Conservation (phyloP, 1,140 invertebrate genomes). For the Metopolophium dirhodum region DNA sequence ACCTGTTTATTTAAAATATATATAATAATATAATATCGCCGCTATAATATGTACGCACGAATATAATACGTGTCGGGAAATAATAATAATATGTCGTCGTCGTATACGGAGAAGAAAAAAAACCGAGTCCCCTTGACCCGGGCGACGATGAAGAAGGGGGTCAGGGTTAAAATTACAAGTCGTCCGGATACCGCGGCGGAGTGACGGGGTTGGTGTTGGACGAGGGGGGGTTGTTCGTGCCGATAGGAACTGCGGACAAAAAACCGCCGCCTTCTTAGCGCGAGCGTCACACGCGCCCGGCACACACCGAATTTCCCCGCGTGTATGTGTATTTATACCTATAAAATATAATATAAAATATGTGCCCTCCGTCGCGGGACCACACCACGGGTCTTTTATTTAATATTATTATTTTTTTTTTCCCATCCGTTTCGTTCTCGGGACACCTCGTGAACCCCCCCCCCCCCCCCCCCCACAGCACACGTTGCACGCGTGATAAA, state of each 20-base stretch:
- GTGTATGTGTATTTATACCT: not conserved
- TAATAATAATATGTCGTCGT: constrained; percentile 7
- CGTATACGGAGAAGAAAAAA: not conserved
- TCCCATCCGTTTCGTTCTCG: not conserved
- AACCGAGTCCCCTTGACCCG: constrained; percentile 1
- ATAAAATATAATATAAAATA: not conserved
- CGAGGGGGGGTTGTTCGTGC: not conserved
- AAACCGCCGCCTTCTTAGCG: not conserved
- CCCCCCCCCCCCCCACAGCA: not conserved
- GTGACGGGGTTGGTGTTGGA: not conserved
- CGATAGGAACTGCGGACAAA: not conserved
- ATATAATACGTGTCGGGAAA: constrained; percentile 42
- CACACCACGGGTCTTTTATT: not conserved
- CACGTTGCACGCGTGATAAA: not conserved
- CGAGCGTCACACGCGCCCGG: constrained; percentile 50
- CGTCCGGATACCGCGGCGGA: not conserved
- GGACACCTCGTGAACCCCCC: not conserved
- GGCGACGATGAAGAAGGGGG: not conserved
- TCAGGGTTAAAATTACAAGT: not conserved
- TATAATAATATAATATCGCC: not conserved
- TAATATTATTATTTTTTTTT: not conserved
- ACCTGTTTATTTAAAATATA: constrained; percentile 39
- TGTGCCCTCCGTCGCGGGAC: constrained; percentile 9
- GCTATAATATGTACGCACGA: not conserved
- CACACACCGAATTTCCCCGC: constrained; percentile 35